These are phyloP conservation scores for Cettia cetti DNA, from an alignment of 2,113 vertebrate genomes.

Conservation along the genomic window DNA sequence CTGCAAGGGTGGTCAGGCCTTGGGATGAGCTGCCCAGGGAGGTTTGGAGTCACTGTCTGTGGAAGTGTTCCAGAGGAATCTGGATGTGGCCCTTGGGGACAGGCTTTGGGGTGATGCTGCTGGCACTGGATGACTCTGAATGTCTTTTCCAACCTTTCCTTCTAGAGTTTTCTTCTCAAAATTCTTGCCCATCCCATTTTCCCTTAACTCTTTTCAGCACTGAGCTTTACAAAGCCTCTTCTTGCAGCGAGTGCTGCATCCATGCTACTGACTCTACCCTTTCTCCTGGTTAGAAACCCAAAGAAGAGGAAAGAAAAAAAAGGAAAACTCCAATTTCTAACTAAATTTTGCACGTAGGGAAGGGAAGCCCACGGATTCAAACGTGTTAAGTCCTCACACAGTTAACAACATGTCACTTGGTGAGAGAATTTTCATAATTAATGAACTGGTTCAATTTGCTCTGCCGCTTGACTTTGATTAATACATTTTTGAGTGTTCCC, in stretches of 20 bases:
- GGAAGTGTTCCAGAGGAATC: accelerated
- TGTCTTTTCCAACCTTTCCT: background rate
- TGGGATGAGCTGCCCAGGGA: background rate
- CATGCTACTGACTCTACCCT: accelerated
- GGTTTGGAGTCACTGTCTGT: background rate
- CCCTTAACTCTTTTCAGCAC: background rate
- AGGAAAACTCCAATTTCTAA: background rate
- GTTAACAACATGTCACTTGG: slow-evolving; percentile 77
- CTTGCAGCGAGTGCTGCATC: background rate
- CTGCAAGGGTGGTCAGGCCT: accelerated
- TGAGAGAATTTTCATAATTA: slow-evolving; percentile 82
- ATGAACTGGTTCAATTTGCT: slow-evolving; percentile 80
- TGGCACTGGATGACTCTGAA: background rate
- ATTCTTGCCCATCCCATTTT: background rate
- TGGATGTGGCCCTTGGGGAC: background rate
- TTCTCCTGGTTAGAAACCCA: background rate
- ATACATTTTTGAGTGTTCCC: slow-evolving; percentile 73
- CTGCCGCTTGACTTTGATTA: slow-evolving; percentile 78
- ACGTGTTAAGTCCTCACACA: slow-evolving; percentile 67
- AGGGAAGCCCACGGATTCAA: slow-evolving; percentile 16
- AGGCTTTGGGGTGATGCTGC: background rate
- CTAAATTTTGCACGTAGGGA: background rate
- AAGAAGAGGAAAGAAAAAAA: background rate
- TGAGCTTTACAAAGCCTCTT: background rate
- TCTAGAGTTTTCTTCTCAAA: background rate